A percentile compares a stretch with the other conserved stretches of the same genome.
phyloP scores from a whole-genome alignment of 2,888 invertebrate genomes.

The Sarcophaga subvicina region DNA sequence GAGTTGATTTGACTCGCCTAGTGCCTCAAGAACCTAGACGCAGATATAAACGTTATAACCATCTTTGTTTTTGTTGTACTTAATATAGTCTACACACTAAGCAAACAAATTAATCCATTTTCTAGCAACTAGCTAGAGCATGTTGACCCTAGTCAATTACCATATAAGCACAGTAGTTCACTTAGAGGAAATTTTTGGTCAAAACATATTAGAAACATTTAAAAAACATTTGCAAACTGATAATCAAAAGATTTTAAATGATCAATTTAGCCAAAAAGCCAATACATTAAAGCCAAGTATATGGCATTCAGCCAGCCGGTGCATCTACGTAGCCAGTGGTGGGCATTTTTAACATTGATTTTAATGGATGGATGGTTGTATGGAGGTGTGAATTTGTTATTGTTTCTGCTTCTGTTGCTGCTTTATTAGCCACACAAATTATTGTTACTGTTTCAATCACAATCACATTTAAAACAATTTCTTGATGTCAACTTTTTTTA shows the following conservation, averaged over 20 bases:
- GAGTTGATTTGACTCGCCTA: too few relatives aligned
- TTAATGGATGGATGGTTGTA: constrained; percentile 6
- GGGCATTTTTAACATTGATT: constrained; percentile 45
- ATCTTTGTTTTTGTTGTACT: too few relatives aligned
- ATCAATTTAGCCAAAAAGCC: not conserved
- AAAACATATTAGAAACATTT: too few relatives aligned
- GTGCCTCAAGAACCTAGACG: too few relatives aligned
- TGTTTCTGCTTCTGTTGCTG: not conserved
- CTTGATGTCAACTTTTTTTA: not conserved
- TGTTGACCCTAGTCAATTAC: not conserved
- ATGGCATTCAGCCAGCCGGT: not conserved
- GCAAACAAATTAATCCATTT: too few relatives aligned
- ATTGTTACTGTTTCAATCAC: constrained; percentile 20
- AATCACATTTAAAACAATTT: constrained; percentile 11
- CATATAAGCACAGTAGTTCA: constrained; percentile 4
- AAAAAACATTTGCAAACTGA: not conserved
- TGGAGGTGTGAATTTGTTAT: constrained; percentile 17
- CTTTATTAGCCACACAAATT: not conserved
- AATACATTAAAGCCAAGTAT: not conserved
- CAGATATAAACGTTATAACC: too few relatives aligned
- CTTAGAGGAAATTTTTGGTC: too few relatives aligned
- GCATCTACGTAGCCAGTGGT: not conserved
- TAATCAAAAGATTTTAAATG: not conserved
- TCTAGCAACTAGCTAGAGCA: too few relatives aligned
- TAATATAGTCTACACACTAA: too few relatives aligned